Base-by-base conservation (phyloP, 1,140 invertebrate genomes). In the Odontomachus brunneus region DNA sequence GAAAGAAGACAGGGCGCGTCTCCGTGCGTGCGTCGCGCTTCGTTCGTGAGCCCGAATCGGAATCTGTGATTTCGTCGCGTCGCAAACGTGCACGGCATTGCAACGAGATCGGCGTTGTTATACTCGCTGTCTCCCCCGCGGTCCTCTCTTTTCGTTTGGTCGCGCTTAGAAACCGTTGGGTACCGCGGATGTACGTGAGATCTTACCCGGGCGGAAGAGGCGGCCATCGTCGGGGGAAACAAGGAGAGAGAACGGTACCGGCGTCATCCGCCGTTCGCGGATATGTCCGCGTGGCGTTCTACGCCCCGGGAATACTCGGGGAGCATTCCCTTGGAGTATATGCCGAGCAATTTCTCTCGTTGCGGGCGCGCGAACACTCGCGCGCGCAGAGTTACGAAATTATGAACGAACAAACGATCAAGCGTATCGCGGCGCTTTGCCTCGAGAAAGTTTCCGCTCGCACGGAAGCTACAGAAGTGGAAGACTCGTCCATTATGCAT, bases 11-110 rank as follows among this genome's bases (percentile, higher is more conserved):
- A 5, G 29, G 5, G 5, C 29, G 29, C 29, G 29, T 33, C 0
- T 11, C 0, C 38, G 38, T 44, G 53, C 74, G 82, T n/a, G 33
- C 24, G 24, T 24, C 26, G 65, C 9, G 33, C 66, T n/a, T 49
- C 38, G 72, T 22, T 49, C 73, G 73, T 65, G 73, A 75, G 57
- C 44, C 3, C 73, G 73, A 75, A 75, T 49, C 65, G 44, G 38
- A 67, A 67, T 75, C 59, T 65, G 48, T 65, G 62, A 75, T 75
- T 65, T 65, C n/a, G 59, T 26, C 73, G 59, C 44, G 73, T 19
- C 26, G 73, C 49, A 63, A 75, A 75, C 72, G 73, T 75, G 73
- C 63, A 65, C 44, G 12, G 73, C n/a, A 15, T 65, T 19, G 44
- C 59, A 75, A 75, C 24, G n/a, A 62, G 59, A 51, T 26, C 22